Percentiles rank a stretch among this genome's conserved stretches.
These are phyloP conservation scores for Aradophagus sp. DNA, from an alignment of 1,140 invertebrate species.

Conservation along the genomic window DNA sequence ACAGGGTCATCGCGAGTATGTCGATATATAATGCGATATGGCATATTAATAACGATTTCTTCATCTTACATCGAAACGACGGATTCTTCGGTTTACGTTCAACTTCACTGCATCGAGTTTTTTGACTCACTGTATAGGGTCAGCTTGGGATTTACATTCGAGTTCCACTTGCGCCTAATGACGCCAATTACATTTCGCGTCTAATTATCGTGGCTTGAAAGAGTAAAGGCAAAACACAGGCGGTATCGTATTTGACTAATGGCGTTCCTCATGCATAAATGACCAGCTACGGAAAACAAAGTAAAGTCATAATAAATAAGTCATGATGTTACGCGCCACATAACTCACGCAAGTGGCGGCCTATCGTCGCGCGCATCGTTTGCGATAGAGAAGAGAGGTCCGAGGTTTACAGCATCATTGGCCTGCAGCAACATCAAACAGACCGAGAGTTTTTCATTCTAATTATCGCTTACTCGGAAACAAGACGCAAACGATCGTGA, in stretches of 20 bases:
- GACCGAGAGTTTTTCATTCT: constrained; percentile 71
- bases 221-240: constrained; percentile 48
- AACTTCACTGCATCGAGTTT: too few species aligned
- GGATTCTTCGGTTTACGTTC: too few species aligned
- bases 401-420: constrained; percentile 62
- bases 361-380: constrained; percentile 22
- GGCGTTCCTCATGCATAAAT: constrained; percentile 55
- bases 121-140: too few species aligned
- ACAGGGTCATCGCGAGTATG: too few species aligned
- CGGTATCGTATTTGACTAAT: constrained; percentile 52
- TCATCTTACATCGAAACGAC: too few species aligned
- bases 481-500: constrained; percentile 60
- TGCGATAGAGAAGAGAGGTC: constrained; percentile 19
- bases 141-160: too few species aligned
- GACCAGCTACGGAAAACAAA: constrained; percentile 53
- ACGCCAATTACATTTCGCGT: constrained; percentile 45
- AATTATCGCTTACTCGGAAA: constrained; percentile 63
- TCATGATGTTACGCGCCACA: constrained; percentile 68
- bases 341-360: constrained; percentile 63
- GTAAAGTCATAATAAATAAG: constrained; percentile 65
- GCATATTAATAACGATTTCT: too few species aligned
- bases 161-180: constrained; percentile 19
- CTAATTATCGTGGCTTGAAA: constrained; percentile 41
- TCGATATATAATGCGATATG: too few species aligned
- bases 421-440: constrained; percentile 65